Evolutionary conservation across 2,113 vertebrate species (phyloP).

Genomic region (Sciurus niger): DNA sequence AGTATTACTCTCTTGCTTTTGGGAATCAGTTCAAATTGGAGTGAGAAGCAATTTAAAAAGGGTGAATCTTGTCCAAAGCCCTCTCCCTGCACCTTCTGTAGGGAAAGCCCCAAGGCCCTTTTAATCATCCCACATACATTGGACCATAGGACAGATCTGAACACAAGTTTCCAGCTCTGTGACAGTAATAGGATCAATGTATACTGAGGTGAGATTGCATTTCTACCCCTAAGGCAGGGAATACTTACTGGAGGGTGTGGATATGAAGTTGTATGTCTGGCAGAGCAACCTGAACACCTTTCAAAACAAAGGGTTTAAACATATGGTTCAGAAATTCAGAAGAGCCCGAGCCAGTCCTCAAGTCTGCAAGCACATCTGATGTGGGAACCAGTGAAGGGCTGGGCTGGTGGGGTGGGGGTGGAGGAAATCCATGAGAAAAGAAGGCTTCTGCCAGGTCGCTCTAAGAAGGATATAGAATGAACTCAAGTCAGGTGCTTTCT

Average conservation of each 20-base stretch:
- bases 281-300: not conserved
- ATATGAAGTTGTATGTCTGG: not conserved
- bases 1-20: not conserved
- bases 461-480: too few relatives aligned
- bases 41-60: not conserved
- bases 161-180: not conserved
- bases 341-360: not conserved
- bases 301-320: conserved; percentile 40
- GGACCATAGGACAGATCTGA: not conserved
- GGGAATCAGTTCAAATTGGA: conserved; percentile 45
- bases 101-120: not conserved
- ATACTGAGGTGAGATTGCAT: not conserved
- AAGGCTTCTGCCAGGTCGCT: not conserved
- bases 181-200: not conserved
- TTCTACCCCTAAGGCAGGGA: not conserved
- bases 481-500: too few relatives aligned
- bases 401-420: not conserved
- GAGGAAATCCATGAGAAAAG: not conserved
- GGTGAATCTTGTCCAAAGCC: not conserved
- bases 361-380: not conserved
- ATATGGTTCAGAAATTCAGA: not conserved
- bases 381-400: not conserved
- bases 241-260: not conserved
- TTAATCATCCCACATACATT: not conserved
- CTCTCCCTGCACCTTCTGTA: not conserved